These are phyloP conservation scores for Ligdia adustata DNA, from an alignment of 2,888 invertebrate genomes.

Conservation along the genomic window DNA sequence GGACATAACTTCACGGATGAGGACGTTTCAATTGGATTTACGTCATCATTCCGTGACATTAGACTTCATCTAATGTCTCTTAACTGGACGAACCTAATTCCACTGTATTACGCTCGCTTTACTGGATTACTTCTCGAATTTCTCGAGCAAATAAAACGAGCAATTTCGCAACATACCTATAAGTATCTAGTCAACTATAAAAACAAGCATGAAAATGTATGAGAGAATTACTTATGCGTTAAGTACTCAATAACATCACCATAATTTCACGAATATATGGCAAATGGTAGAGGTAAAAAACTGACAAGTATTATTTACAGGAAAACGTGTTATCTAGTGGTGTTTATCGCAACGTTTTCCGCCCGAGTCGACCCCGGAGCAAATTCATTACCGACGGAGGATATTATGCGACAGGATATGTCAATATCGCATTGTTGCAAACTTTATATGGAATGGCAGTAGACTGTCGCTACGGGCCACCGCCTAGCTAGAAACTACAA, in stretches of 20 bases:
- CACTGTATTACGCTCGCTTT: constrained; percentile 1
- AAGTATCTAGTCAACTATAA: neutral
- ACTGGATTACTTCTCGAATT: neutral
- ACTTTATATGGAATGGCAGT: constrained; percentile 34
- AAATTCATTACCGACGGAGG: constrained; percentile 49
- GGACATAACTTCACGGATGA: constrained; percentile 22
- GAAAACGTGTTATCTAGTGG: constrained; percentile 43
- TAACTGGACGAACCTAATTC: neutral
- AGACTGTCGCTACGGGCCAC: neutral
- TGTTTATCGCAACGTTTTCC: constrained; percentile 51
- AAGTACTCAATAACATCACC: neutral
- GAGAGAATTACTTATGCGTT: neutral
- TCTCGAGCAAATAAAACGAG: neutral
- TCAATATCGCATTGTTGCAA: constrained; percentile 42
- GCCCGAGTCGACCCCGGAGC: constrained; percentile 36
- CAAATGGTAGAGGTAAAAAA: constrained; percentile 10
- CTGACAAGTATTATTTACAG: constrained; percentile 40
- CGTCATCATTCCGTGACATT: constrained; percentile 18
- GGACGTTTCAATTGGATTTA: constrained; percentile 28
- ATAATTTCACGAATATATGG: constrained; percentile 2
- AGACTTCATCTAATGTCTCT: neutral
- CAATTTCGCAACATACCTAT: neutral
- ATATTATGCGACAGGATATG: constrained; percentile 41
- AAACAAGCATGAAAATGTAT: neutral
- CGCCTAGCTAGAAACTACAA: no score